These are phyloP conservation scores for Reticulitermes speratus DNA, from an alignment of 1,140 invertebrate genomes.

Conservation along the genomic window DNA sequence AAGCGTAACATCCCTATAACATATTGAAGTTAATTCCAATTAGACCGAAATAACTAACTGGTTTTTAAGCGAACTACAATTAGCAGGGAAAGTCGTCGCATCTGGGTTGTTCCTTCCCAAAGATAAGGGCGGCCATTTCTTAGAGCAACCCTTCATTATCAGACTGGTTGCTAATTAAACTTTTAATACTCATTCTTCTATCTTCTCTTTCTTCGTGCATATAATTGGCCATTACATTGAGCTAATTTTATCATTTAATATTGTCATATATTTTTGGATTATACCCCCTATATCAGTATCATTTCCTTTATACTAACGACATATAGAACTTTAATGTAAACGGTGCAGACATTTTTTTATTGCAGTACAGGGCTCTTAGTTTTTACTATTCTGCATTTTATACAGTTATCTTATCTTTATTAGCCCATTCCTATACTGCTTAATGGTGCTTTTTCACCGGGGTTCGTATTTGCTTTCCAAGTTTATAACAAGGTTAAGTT, in stretches of 20 bases:
- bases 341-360: background rate
- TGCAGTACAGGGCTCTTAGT: too few relatives aligned
- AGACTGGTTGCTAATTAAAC: background rate
- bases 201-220: background rate
- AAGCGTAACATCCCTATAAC: background rate
- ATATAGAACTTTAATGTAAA: background rate
- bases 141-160: background rate
- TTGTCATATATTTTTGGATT: background rate
- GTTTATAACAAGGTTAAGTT: too few relatives aligned
- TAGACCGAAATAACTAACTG: background rate
- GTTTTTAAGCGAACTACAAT: background rate
- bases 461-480: too few relatives aligned
- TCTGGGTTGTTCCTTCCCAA: background rate
- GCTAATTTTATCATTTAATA: background rate
- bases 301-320: background rate
- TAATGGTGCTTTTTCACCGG: too few relatives aligned
- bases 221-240: background rate
- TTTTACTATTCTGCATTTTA: too few relatives aligned
- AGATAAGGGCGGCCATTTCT: background rate
- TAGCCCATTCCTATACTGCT: too few relatives aligned
- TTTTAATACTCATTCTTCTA: background rate
- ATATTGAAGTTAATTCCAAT: background rate
- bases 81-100: background rate
- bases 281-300: background rate
- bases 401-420: too few relatives aligned